These are phyloP conservation scores for Melitaea athalia DNA, from an alignment of 2,888 invertebrate species.

Conservation along the genomic window DNA sequence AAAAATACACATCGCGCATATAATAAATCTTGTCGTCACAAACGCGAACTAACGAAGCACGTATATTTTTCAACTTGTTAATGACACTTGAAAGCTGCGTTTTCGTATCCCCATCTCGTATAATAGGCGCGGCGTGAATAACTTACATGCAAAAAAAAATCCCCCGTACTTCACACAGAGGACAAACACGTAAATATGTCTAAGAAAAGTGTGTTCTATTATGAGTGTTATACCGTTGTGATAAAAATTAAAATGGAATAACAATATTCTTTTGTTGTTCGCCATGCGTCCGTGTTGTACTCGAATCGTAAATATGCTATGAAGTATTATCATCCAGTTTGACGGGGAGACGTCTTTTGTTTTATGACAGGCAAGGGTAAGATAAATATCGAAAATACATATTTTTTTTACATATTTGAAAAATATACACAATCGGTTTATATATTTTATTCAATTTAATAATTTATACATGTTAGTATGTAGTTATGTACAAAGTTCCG, in stretches of 20 bases:
- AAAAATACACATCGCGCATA: too few species aligned
- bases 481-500: too few species aligned
- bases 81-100: slow-evolving; percentile 28
- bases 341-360: slow-evolving; percentile 5
- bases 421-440: too few species aligned
- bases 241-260: neutral
- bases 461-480: too few species aligned
- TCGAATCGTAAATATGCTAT: slow-evolving; percentile 24
- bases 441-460: too few species aligned
- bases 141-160: slow-evolving; percentile 28
- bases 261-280: neutral
- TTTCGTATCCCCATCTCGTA: slow-evolving; percentile 33
- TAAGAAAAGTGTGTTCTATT: slow-evolving; percentile 11
- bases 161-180: slow-evolving; percentile 30
- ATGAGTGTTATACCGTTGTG: neutral
- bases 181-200: slow-evolving; percentile 25
- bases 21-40: neutral
- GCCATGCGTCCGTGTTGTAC: neutral
- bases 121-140: slow-evolving; percentile 37
- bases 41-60: slow-evolving; percentile 29
- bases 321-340: slow-evolving; percentile 15
- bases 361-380: neutral
- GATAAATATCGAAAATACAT: too few species aligned
- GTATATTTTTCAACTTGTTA: slow-evolving; percentile 28
- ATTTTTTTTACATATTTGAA: too few species aligned